These are phyloP conservation scores for Sebastes steindachneri DNA, from an alignment of 2,797 vertebrate species.

Conservation along the genomic window DNA sequence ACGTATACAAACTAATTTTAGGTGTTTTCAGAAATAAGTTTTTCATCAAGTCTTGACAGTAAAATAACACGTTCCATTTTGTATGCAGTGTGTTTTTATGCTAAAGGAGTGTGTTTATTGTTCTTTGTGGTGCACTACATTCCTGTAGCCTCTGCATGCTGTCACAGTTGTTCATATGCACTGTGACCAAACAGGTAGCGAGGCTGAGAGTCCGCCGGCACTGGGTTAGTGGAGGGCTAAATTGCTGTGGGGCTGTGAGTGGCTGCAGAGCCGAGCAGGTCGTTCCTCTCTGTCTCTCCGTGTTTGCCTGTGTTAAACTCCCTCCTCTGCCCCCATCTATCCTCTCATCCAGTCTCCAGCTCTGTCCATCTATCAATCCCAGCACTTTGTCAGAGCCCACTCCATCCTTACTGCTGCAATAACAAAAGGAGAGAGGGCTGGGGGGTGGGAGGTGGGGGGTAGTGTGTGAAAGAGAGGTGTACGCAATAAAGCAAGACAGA, in stretches of 20 bases:
- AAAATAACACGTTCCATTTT: background rate
- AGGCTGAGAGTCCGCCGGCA: conserved; percentile 87
- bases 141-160: conserved; percentile 80
- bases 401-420: conserved; percentile 90
- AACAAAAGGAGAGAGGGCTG: conserved; percentile 76
- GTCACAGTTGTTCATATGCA: conserved; percentile 81
- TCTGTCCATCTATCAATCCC: conserved; percentile 99
- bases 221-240: conserved; percentile 93
- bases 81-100: conserved; percentile 58
- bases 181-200: conserved; percentile 85
- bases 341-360: conserved; percentile 95
- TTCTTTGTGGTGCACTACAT: conserved; percentile 29
- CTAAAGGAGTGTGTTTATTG: conserved; percentile 30
- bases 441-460: background rate
- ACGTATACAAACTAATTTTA: conserved; percentile 18
- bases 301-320: conserved; percentile 99
- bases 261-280: conserved; percentile 92
- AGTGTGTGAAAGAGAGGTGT: conserved; percentile 28
- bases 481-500: conserved; percentile 56
- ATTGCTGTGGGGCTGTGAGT: conserved; percentile 93
- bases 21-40: conserved; percentile 7
- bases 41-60: conserved; percentile 7
- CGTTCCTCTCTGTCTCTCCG: conserved; percentile 98
- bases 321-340: conserved; percentile 95
- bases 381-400: conserved; percentile 97